Percentiles rank a stretch among this genome's conserved stretches.
Conservation (phyloP, 2,797 vertebrate species). For the Anableps anableps region DNA sequence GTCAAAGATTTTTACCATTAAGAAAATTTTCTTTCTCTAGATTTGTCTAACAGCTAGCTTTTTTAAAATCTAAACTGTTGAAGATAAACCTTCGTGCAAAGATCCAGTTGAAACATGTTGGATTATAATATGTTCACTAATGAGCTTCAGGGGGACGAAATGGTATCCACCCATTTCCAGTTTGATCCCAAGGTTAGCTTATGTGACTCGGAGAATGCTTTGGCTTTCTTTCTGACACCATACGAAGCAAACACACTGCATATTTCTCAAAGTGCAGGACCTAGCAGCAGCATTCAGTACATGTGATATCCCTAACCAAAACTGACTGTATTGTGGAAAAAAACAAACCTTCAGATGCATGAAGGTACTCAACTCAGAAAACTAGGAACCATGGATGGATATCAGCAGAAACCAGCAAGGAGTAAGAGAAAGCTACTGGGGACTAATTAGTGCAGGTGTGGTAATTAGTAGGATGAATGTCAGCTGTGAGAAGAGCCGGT, state of each 20-base stretch:
- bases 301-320: background rate
- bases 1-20: background rate
- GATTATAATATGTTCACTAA: background rate
- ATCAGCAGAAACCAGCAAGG: no score
- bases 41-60: background rate
- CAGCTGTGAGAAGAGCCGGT: background rate
- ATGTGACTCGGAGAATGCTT: background rate
- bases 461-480: background rate
- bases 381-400: background rate
- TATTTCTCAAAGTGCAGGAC: background rate
- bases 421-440: background rate
- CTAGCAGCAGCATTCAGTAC: background rate
- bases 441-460: background rate
- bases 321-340: background rate
- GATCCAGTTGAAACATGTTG: background rate
- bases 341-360: background rate
- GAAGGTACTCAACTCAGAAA: background rate
- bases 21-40: background rate
- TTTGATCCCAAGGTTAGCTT: background rate
- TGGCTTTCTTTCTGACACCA: background rate
- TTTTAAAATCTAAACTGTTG: background rate
- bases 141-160: slow-evolving; percentile 3
- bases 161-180: background rate
- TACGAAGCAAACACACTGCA: background rate
- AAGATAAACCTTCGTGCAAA: background rate